Percentiles rank a stretch among this genome's conserved stretches.
Conservation (phyloP, 1,140 invertebrate species). For the Thaumatotibia leucotreta region DNA sequence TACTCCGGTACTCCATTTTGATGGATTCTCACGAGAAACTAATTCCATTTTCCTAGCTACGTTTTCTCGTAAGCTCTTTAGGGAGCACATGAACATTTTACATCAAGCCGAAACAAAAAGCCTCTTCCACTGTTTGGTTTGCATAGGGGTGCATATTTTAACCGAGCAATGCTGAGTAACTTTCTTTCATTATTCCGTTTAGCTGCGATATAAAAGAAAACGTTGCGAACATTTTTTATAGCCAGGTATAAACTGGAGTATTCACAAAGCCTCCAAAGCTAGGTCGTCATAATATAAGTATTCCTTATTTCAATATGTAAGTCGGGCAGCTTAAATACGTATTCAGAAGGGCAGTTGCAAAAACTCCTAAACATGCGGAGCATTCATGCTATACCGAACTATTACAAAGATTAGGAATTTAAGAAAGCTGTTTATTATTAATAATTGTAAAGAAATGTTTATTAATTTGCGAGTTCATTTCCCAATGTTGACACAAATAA, state of each 20-base stretch:
- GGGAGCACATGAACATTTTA: conserved; percentile 4
- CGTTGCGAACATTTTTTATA: conserved; percentile 1
- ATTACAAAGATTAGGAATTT: no score
- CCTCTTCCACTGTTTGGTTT: conserved; percentile 8
- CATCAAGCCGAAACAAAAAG: conserved; percentile 2
- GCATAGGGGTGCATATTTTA: conserved; percentile 12
- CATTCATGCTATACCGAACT: no score
- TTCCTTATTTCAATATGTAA: neutral
- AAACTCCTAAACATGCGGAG: no score
- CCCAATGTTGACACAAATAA: no score
- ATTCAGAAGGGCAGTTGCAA: neutral
- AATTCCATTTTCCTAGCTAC: neutral
- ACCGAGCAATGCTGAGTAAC: conserved; percentile 1
- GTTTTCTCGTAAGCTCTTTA: neutral
- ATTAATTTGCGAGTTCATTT: no score
- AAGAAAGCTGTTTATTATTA: no score
- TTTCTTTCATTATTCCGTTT: conserved; percentile 14
- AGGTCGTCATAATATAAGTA: neutral
- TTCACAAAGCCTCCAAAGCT: neutral
- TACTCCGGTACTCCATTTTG: neutral
- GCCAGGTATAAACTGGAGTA: conserved; percentile 4
- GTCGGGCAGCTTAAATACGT: neutral
- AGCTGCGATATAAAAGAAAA: conserved; percentile 5
- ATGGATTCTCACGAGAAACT: neutral
- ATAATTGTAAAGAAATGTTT: no score